These are phyloP conservation scores for Semicossyphus pulcher DNA, from an alignment of 2,113 vertebrate species.

Conservation along the genomic window DNA sequence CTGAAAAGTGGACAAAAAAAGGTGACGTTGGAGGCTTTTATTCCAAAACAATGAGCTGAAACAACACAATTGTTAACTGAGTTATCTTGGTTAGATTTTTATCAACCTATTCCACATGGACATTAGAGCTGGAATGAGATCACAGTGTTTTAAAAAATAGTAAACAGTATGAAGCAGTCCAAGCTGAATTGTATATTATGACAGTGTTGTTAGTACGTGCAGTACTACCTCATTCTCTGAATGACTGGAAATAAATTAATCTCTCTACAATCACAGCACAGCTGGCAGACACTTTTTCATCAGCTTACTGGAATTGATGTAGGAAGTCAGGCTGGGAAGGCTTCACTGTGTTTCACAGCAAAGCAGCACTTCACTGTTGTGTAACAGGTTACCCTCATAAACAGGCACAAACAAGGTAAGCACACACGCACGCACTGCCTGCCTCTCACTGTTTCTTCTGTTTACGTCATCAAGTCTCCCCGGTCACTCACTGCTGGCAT, in stretches of 20 bases:
- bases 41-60: no score
- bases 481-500: constrained; percentile 46
- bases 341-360: constrained; percentile 14
- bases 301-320: constrained; percentile 62
- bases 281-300: constrained; percentile 16
- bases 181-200: neutral
- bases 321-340: constrained; percentile 26
- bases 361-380: constrained; percentile 47
- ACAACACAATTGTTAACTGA: no score
- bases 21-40: no score
- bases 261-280: constrained; percentile 6
- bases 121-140: no score
- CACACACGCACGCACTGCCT: constrained; percentile 12
- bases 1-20: no score
- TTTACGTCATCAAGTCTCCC: constrained; percentile 55
- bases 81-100: no score
- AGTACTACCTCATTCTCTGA: constrained; percentile 12
- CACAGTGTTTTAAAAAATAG: no score
- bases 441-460: constrained; percentile 30
- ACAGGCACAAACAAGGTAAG: constrained; percentile 46
- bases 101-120: no score
- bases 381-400: constrained; percentile 47
- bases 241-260: neutral
- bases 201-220: neutral
- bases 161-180: no score